Conservation (phyloP, 1,140 invertebrate genomes). For the Diploscapter pachys region DNA sequence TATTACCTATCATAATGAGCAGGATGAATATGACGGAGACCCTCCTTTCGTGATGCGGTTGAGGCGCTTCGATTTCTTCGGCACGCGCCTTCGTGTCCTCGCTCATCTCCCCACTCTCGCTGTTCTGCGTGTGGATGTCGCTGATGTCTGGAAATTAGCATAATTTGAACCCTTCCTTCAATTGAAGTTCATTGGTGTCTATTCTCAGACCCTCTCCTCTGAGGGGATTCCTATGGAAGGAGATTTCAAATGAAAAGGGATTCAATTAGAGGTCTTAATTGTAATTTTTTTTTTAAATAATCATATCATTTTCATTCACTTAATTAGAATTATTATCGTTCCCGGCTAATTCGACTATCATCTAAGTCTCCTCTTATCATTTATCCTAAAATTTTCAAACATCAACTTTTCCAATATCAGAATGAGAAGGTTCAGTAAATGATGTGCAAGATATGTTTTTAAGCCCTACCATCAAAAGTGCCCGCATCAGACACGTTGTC, state of each 20-base stretch:
- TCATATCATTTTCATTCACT: too few species aligned
- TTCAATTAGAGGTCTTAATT: too few species aligned
- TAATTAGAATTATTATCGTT: too few species aligned
- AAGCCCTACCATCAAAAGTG: slow-evolving; percentile 55
- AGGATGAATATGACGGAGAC: slow-evolving; percentile 58
- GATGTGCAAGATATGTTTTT: background rate
- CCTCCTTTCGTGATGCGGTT: slow-evolving; percentile 44
- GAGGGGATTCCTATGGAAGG: too few species aligned
- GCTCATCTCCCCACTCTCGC: slow-evolving; percentile 20
- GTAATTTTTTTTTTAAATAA: too few species aligned
- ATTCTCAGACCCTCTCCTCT: too few species aligned
- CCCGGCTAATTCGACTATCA: too few species aligned
- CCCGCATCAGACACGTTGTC: slow-evolving; percentile 57
- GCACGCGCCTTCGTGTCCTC: slow-evolving; percentile 42
- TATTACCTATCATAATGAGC: slow-evolving; percentile 55
- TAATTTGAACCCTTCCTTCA: too few species aligned
- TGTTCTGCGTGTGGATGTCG: slow-evolving; percentile 55
- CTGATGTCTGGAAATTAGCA: slow-evolving; percentile 47
- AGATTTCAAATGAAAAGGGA: too few species aligned
- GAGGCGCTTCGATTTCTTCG: slow-evolving; percentile 42
- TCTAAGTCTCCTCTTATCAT: too few species aligned
- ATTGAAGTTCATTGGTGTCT: too few species aligned
- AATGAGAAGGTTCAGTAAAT: too few species aligned
- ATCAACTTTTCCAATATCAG: background rate
- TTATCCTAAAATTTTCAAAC: background rate